Percentiles rank a stretch among this genome's conserved stretches.
Evolutionary conservation across 2,113 vertebrate species (phyloP).

Genomic region (Myocastor coypus): DNA sequence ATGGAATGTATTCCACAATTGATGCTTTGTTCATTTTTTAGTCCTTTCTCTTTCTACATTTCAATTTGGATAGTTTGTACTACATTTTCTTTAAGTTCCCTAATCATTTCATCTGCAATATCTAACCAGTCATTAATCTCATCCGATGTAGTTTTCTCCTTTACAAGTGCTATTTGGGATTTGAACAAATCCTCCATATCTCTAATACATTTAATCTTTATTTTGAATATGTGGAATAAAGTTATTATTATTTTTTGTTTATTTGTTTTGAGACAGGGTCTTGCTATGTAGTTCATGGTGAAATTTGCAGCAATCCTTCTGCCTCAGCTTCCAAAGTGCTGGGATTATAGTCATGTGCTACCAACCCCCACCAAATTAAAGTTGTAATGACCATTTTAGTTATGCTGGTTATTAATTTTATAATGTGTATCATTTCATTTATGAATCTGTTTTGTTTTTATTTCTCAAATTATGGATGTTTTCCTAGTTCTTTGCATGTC

Average conservation of each 20-base stretch:
- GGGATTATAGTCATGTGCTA: neutral
- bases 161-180: constrained; percentile 8
- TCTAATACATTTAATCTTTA: neutral
- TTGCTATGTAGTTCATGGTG: neutral
- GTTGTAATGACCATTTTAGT: constrained; percentile 15
- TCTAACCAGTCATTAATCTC: neutral
- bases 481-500: neutral
- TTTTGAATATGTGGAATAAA: neutral
- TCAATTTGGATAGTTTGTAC: constrained; percentile 20
- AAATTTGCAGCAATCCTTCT: neutral
- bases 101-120: neutral
- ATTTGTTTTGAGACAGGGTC: neutral
- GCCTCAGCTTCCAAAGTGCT: neutral
- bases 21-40: constrained; percentile 16
- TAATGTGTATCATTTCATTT: neutral
- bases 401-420: neutral
- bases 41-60: constrained; percentile 19
- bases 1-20: constrained; percentile 24
- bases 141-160: constrained; percentile 17
- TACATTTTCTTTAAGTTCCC: neutral
- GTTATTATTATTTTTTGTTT: neutral
- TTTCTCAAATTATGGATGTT: constrained; percentile 12
- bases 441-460: neutral
- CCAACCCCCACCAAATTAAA: neutral
- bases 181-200: constrained; percentile 11